phyloP scores from a whole-genome alignment of 1,140 invertebrate genomes.

The Drosophila littoralis region DNA sequence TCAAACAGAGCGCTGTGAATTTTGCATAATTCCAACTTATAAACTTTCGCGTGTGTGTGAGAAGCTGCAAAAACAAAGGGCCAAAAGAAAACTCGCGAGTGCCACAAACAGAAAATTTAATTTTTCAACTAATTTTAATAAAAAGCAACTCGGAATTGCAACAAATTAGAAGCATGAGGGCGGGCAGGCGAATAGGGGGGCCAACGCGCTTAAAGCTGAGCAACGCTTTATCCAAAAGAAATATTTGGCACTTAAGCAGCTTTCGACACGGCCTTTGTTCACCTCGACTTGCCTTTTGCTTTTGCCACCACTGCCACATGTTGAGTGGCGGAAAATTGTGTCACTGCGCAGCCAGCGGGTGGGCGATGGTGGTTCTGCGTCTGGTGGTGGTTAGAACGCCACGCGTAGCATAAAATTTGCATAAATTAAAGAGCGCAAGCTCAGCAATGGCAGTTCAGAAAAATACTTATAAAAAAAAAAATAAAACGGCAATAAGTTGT shows the following conservation, averaged over 20 bases:
- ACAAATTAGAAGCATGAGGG: slow-evolving; percentile 55
- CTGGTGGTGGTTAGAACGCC: slow-evolving; percentile 35
- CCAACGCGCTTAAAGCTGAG: slow-evolving; percentile 17
- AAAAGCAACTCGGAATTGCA: slow-evolving; percentile 64
- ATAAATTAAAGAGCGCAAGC: slow-evolving; percentile 70
- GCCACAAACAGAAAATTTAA: slow-evolving; percentile 68
- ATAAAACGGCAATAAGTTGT: slow-evolving; percentile 63
- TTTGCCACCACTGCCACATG: slow-evolving; percentile 65
- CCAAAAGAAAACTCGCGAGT: slow-evolving; percentile 32
- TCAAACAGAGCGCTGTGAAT: slow-evolving; percentile 45
- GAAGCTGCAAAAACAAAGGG: slow-evolving; percentile 60
- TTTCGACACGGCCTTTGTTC: slow-evolving; percentile 65
- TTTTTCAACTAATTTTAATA: slow-evolving; percentile 74
- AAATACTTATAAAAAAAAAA: slow-evolving; percentile 14
- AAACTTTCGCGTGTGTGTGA: slow-evolving; percentile 52
- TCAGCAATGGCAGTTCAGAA: slow-evolving; percentile 45
- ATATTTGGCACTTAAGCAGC: slow-evolving; percentile 73
- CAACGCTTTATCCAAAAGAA: slow-evolving; percentile 42
- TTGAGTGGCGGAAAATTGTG: slow-evolving; percentile 77
- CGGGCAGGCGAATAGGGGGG: not conserved
- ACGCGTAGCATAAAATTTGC: slow-evolving; percentile 79
- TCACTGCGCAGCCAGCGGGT: slow-evolving; percentile 55
- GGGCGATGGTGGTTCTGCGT: slow-evolving; percentile 7
- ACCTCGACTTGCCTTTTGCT: slow-evolving; percentile 53
- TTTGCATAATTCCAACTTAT: slow-evolving; percentile 80